Percentiles rank a stretch among this genome's conserved stretches.
Conservation (phyloP, 2,797 vertebrate species). For the Eulemur rubriventer region DNA sequence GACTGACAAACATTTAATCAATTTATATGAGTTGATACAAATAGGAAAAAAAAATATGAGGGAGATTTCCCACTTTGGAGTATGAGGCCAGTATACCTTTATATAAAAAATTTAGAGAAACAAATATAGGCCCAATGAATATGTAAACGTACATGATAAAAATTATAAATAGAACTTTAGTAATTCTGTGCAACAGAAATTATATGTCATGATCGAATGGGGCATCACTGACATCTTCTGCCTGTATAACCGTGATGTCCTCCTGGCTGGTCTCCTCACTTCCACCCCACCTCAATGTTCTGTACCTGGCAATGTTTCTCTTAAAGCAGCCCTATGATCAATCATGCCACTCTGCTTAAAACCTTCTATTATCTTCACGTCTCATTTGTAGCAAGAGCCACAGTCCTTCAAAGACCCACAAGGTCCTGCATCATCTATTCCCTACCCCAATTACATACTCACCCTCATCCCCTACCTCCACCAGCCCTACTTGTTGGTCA, state of each 20-base stretch:
- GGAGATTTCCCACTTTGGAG: background rate
- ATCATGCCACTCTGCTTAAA: background rate
- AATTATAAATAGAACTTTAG: background rate
- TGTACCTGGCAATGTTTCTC: background rate
- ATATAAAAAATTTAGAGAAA: background rate
- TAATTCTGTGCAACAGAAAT: background rate
- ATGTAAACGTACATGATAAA: background rate
- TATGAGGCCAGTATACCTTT: background rate
- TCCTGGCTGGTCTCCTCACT: background rate
- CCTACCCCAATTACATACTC: fast-evolving
- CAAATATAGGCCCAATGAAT: background rate
- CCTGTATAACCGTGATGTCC: fast-evolving
- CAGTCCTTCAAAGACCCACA: background rate
- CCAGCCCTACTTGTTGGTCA: background rate
- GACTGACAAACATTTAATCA: background rate
- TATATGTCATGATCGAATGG: background rate
- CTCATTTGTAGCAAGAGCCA: background rate
- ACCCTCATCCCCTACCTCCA: background rate
- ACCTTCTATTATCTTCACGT: background rate
- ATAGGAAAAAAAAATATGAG: background rate
- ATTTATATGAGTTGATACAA: background rate
- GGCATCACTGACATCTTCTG: background rate
- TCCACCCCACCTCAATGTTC: background rate
- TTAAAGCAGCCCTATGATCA: background rate
- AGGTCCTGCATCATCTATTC: background rate